Percentiles rank a stretch among this genome's conserved stretches.
Conservation (phyloP, 2,888 invertebrate species). For the Drosophila formosana region DNA sequence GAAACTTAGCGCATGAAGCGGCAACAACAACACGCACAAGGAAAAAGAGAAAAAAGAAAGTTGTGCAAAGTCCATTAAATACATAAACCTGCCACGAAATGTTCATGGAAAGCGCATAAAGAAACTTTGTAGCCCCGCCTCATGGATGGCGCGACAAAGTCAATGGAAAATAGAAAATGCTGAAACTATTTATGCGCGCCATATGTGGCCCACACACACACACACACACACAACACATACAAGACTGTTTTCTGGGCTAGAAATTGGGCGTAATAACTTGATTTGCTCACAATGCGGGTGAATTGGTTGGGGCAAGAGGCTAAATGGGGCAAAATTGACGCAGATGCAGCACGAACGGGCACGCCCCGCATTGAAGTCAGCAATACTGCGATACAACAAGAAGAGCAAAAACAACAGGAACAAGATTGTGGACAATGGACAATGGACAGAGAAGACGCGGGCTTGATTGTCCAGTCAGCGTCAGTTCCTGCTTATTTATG, state of each 20-base stretch:
- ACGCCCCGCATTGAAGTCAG: slow-evolving; percentile 59
- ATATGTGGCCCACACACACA: slow-evolving; percentile 66
- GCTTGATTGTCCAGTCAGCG: slow-evolving; percentile 72
- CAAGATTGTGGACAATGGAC: background rate
- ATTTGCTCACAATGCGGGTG: slow-evolving; percentile 75
- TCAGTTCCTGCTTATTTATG: slow-evolving; percentile 72
- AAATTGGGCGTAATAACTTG: slow-evolving; percentile 72
- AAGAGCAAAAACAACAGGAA: slow-evolving; percentile 19
- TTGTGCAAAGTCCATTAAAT: slow-evolving; percentile 83
- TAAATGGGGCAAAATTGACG: slow-evolving; percentile 46
- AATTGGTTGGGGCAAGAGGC: slow-evolving; percentile 30
- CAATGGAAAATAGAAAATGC: slow-evolving; percentile 70
- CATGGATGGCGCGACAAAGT: slow-evolving; percentile 53
- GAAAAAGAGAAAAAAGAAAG: slow-evolving; percentile 42
- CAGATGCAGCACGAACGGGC: slow-evolving; percentile 67
- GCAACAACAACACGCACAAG: slow-evolving; percentile 12
- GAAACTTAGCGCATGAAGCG: slow-evolving; percentile 31
- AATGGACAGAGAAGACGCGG: slow-evolving; percentile 54
- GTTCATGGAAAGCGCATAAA: slow-evolving; percentile 82
- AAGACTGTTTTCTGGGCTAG: background rate
- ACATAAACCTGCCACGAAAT: slow-evolving; percentile 82
- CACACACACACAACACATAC: background rate
- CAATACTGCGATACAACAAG: slow-evolving; percentile 37
- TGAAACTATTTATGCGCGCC: slow-evolving; percentile 77
- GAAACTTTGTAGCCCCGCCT: slow-evolving; percentile 69